Evolutionary conservation across 2,113 vertebrate genomes (phyloP).

Genomic region (Rhea americana): DNA sequence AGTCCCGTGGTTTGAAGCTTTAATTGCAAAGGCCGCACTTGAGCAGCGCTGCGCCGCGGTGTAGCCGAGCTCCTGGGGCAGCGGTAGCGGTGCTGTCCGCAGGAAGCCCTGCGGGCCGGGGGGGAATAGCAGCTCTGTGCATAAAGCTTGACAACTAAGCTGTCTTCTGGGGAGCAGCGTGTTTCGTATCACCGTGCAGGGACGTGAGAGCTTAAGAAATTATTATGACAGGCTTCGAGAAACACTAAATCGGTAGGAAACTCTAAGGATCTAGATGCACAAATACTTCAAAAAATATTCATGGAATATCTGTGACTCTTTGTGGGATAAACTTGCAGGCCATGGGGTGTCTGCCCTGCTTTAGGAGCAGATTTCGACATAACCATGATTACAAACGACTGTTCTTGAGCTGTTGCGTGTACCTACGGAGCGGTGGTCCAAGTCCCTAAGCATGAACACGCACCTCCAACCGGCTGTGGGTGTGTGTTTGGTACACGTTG

Average conservation of each 20-base stretch:
- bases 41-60: not conserved
- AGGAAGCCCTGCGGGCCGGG: not conserved
- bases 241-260: not conserved
- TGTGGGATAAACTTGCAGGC: not conserved
- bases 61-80: conserved; percentile 13
- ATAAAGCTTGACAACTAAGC: accelerated
- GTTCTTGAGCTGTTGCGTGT: accelerated
- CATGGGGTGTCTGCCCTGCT: not conserved
- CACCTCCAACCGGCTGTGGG: not conserved
- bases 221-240: not conserved
- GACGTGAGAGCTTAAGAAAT: not conserved
- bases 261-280: not conserved
- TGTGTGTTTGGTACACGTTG: accelerated
- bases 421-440: not conserved
- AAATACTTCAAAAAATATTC: not conserved
- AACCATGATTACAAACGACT: not conserved
- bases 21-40: not conserved
- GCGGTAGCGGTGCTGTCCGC: not conserved
- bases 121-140: not conserved
- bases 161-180: not conserved
- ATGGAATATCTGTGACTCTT: not conserved
- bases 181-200: accelerated
- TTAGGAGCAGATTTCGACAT: not conserved
- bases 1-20: not conserved
- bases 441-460: not conserved